Evolutionary conservation across 2,888 invertebrate species (phyloP).

Genomic region (Sialis lutaria): DNA sequence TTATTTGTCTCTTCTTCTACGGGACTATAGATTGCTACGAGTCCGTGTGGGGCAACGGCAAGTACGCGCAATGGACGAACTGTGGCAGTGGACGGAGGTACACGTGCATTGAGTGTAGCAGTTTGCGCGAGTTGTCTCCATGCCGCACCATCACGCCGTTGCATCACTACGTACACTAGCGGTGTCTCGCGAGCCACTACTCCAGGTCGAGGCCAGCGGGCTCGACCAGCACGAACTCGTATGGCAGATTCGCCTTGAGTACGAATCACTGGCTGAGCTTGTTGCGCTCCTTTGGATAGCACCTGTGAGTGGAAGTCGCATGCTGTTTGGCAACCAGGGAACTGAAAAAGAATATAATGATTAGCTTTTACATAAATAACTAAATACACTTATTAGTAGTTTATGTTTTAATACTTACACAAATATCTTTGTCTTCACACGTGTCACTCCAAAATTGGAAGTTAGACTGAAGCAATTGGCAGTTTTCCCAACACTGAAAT

Average conservation of each 20-base stretch:
- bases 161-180: conserved; percentile 52
- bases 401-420: conserved; percentile 35
- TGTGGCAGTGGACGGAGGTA: conserved; percentile 40
- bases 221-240: conserved; percentile 40
- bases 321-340: conserved; percentile 53
- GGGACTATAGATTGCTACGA: conserved; percentile 52
- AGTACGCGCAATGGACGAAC: conserved; percentile 40
- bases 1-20: conserved; percentile 34
- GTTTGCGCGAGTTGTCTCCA: conserved; percentile 53
- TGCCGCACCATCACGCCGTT: conserved; percentile 41
- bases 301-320: conserved; percentile 51
- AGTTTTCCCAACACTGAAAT: conserved; percentile 62
- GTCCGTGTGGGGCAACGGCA: conserved; percentile 50
- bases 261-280: conserved; percentile 50
- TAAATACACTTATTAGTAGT: background rate
- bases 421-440: conserved; percentile 51
- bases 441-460: conserved; percentile 55
- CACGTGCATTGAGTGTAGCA: conserved; percentile 40
- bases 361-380: background rate
- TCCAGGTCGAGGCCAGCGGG: conserved; percentile 47
- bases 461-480: conserved; percentile 53
- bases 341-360: conserved; percentile 29
- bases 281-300: conserved; percentile 34
- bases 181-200: conserved; percentile 34
- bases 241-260: conserved; percentile 52